Conservation (phyloP, 2,888 invertebrate genomes). For the Pandemis corylana region DNA sequence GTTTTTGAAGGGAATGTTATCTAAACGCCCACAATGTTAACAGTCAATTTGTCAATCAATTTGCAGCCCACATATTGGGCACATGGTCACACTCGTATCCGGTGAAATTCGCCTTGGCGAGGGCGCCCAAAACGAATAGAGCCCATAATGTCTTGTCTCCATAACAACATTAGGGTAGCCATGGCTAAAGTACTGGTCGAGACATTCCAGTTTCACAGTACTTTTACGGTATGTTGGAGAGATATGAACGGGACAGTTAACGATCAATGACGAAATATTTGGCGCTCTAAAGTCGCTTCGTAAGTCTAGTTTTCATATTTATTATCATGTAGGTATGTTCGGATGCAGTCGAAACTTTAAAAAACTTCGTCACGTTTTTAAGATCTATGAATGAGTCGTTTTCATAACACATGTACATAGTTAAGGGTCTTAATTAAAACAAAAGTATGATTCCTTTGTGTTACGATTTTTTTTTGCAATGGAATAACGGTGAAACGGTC, state of each 20-base stretch:
- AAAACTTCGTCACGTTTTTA: too few relatives aligned
- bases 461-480: too few relatives aligned
- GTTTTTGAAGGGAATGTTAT: not conserved
- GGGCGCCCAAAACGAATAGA: constrained; percentile 43
- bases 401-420: too few relatives aligned
- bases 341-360: too few relatives aligned
- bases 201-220: not conserved
- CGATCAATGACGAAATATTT: not conserved
- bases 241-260: not conserved
- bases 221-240: too few relatives aligned
- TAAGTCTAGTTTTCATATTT: not conserved
- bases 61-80: constrained; percentile 44
- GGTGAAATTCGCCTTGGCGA: constrained; percentile 64
- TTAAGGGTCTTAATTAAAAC: too few relatives aligned
- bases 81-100: constrained; percentile 50
- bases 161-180: constrained; percentile 37
- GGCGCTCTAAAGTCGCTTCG: not conserved
- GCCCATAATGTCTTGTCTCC: constrained; percentile 26
- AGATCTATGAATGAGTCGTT: too few relatives aligned
- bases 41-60: constrained; percentile 24
- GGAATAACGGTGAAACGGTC: too few relatives aligned
- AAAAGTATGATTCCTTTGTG: too few relatives aligned
- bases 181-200: constrained; percentile 23
- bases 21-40: constrained; percentile 1
- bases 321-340: too few relatives aligned